Conservation (phyloP, 1,140 invertebrate species). For the Drosophila prosaltans region DNA sequence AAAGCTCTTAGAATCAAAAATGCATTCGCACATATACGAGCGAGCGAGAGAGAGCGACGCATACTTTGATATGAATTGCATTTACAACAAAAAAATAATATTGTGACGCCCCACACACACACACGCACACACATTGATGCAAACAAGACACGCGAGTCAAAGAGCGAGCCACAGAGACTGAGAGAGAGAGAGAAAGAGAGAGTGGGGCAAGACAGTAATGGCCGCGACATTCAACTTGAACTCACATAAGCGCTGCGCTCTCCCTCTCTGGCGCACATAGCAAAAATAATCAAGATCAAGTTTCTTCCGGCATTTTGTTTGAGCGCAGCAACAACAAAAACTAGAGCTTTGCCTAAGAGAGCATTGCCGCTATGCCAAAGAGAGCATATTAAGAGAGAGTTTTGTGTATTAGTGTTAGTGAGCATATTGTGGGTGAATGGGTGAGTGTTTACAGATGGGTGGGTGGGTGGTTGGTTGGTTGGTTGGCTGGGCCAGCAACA, state of each 20-base stretch:
- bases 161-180: slow-evolving; percentile 15
- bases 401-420: slow-evolving; percentile 37
- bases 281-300: slow-evolving; percentile 82
- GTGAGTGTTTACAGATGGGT: slow-evolving; percentile 37
- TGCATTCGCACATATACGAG: slow-evolving; percentile 20
- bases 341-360: slow-evolving; percentile 68
- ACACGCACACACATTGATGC: neutral
- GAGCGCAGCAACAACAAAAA: slow-evolving; percentile 54
- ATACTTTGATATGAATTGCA: neutral
- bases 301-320: slow-evolving; percentile 79
- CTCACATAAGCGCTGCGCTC: slow-evolving; percentile 57
- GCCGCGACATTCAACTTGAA: slow-evolving; percentile 82
- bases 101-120: slow-evolving; percentile 7
- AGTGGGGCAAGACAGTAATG: slow-evolving; percentile 40
- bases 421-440: slow-evolving; percentile 53
- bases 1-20: slow-evolving; percentile 57
- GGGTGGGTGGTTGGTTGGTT: slow-evolving; percentile 72
- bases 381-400: slow-evolving; percentile 51
- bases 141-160: too few relatives aligned
- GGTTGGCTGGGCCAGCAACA: slow-evolving; percentile 32
- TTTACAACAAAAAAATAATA: neutral
- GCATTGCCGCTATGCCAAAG: slow-evolving; percentile 26
- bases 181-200: slow-evolving; percentile 18
- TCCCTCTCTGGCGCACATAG: slow-evolving; percentile 47
- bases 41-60: slow-evolving; percentile 7